Conservation (phyloP, 2,888 invertebrate genomes). For the Acronicta aceris region DNA sequence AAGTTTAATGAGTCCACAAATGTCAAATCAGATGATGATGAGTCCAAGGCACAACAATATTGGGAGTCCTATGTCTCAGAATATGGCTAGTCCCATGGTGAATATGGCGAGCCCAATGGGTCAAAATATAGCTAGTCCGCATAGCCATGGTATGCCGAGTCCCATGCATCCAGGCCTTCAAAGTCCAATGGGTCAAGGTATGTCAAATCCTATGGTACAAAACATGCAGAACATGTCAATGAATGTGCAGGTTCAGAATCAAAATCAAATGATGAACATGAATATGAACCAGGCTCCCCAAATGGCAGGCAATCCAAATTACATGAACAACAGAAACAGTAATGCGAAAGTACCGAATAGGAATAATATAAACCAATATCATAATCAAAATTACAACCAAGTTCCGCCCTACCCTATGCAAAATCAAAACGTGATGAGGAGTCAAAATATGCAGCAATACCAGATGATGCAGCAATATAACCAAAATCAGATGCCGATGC, state of each 20-base stretch:
- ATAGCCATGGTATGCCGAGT: slow-evolving; percentile 84
- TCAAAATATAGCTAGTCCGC: slow-evolving; percentile 76
- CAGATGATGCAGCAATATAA: slow-evolving; percentile 81
- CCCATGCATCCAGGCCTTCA: slow-evolving; percentile 83
- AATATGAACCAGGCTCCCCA: slow-evolving; percentile 68
- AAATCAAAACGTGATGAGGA: slow-evolving; percentile 75
- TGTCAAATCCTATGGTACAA: slow-evolving; percentile 82
- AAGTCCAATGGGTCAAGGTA: slow-evolving; percentile 82
- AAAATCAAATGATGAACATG: slow-evolving; percentile 75
- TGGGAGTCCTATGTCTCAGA: slow-evolving; percentile 80
- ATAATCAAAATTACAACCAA: slow-evolving; percentile 78
- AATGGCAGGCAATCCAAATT: slow-evolving; percentile 68
- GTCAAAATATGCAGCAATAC: slow-evolving; percentile 80
- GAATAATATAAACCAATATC: slow-evolving; percentile 79
- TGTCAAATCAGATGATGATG: slow-evolving; percentile 85
- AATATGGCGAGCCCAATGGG: slow-evolving; percentile 77
- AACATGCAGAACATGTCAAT: slow-evolving; percentile 81
- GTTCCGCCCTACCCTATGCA: slow-evolving; percentile 75
- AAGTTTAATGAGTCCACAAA: slow-evolving; percentile 84
- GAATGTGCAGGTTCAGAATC: slow-evolving; percentile 73
- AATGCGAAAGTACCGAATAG: slow-evolving; percentile 75
- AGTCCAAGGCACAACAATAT: slow-evolving; percentile 81
- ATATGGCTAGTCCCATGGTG: slow-evolving; percentile 77
- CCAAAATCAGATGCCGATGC: slow-evolving; percentile 74
- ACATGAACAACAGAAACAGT: slow-evolving; percentile 73